Evolutionary conservation across 1,140 invertebrate genomes (phyloP), one percentile per base, ranked within the genome.

Genomic region (Euglossa dilemma): DNA sequence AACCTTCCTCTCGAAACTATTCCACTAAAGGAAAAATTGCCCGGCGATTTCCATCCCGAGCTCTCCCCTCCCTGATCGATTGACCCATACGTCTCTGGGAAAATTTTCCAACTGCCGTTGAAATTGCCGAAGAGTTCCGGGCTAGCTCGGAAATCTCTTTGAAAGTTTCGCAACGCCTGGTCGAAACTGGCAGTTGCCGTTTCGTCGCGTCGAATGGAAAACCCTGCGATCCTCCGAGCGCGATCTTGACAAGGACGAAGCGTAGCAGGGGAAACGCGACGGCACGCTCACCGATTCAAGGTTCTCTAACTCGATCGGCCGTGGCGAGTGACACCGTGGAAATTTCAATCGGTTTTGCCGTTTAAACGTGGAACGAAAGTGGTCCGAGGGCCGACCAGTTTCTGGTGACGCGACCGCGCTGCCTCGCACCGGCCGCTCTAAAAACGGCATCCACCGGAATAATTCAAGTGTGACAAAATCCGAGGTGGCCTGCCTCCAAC

Each of bases 291-390:
- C 75, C 64, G 59, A 74, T 83, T 88, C 85, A 90, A 87, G 80
- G 85, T 83, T 76, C 64, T n/a, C 52, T 67, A 73, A 86, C 54
- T 66, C 63, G 54, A 63, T 73, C 64, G 76, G 25, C 64, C 77
- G 36, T 50, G 78, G 50, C 63, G 45, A 72, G 36, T 18, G 50
- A 69, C 66, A 82, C 61, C 25, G 36, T 77, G 67, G 67, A 87
- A 87, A 89, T 80, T 84, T 90, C 80, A 79, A 79, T 83, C 80
- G 36, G 57, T 50, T 59, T 64, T 52, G 57, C 36, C 45, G 52
- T 66, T 88, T 87, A 81, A 88, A 85, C 82, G 73, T 57, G 74
- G 77, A 89, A 78, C 83, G 82, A 89, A 89, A 88, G 79, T 84
- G 52, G 52, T 63, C 57, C 85, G 80, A 88, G 71, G 80, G 80